Conservation (phyloP, 2,888 invertebrate genomes). For the Apotomis capreana region DNA sequence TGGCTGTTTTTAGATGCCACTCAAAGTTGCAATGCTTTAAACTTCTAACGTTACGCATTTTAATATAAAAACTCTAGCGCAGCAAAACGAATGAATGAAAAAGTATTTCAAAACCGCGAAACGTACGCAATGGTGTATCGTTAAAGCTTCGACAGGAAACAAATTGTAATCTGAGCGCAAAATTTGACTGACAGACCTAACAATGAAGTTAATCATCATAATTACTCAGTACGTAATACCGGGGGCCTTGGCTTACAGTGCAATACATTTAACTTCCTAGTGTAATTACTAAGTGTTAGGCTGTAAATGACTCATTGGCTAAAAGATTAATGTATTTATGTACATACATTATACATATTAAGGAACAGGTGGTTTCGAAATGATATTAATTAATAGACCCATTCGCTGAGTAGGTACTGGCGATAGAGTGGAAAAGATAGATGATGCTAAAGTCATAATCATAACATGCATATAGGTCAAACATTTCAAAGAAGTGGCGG, state of each 20-base stretch:
- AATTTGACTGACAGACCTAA: constrained; percentile 57
- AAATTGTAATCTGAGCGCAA: constrained; percentile 59
- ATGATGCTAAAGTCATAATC: neutral
- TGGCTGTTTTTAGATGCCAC: no score
- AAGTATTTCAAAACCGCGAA: constrained; percentile 19
- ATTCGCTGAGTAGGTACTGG: no score
- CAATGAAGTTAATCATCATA: constrained; percentile 64
- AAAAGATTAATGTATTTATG: constrained; percentile 4
- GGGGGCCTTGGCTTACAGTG: constrained; percentile 55
- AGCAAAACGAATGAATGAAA: constrained; percentile 11
- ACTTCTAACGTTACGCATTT: no score
- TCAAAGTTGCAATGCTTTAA: no score
- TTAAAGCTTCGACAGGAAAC: constrained; percentile 54
- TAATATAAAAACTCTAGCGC: neutral
- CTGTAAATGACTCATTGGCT: constrained; percentile 22
- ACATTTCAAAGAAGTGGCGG: constrained; percentile 16
- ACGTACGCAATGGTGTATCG: constrained; percentile 22
- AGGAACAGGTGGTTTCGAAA: neutral
- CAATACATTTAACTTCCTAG: constrained; percentile 43
- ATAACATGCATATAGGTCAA: constrained; percentile 23
- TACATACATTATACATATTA: neutral
- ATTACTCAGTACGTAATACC: constrained; percentile 57
- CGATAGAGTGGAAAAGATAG: neutral
- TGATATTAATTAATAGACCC: no score
- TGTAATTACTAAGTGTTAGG: constrained; percentile 32